These are phyloP conservation scores for Drosophila setifemur DNA, from an alignment of 1,140 invertebrate species.

Conservation along the genomic window DNA sequence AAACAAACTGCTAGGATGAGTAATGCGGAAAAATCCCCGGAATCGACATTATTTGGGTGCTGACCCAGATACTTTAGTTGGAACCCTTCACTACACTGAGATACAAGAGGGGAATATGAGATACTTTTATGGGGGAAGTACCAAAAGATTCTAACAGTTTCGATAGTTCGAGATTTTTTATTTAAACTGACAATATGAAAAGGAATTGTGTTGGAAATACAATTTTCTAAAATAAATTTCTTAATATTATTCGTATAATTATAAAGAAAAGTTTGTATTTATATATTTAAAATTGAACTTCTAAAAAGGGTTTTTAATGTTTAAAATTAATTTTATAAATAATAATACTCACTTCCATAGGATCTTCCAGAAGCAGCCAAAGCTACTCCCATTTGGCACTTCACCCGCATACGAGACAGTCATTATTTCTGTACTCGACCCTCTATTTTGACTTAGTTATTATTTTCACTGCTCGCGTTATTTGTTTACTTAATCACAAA, in stretches of 20 bases:
- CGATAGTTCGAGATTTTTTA: too few species aligned
- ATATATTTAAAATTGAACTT: too few species aligned
- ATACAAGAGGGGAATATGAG: background rate
- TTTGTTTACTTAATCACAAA: constrained; percentile 41
- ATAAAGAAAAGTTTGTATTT: too few species aligned
- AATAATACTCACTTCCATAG: constrained; percentile 89
- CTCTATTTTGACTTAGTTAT: constrained; percentile 17
- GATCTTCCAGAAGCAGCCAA: constrained; percentile 94
- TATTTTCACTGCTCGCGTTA: constrained; percentile 6
- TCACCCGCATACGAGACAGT: constrained; percentile 93
- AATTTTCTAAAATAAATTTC: too few species aligned
- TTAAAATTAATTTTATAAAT: background rate
- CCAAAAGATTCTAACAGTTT: too few species aligned
- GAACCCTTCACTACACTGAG: background rate
- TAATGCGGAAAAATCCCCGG: constrained; percentile 51
- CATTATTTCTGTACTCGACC: constrained; percentile 84
- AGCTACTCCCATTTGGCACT: constrained; percentile 94
- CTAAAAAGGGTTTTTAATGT: too few species aligned
- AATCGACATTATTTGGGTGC: constrained; percentile 6
- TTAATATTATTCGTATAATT: background rate
- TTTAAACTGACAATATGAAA: too few species aligned
- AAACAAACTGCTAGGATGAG: constrained; percentile 56
- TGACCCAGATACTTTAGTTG: constrained; percentile 33
- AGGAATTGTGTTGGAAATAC: too few species aligned
- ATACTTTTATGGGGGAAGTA: background rate